Evolutionary conservation across 92 coral and sea anemone species (phyloP), one percentile per base, ranked within the genome.

Genomic region (Metridium senile): DNA sequence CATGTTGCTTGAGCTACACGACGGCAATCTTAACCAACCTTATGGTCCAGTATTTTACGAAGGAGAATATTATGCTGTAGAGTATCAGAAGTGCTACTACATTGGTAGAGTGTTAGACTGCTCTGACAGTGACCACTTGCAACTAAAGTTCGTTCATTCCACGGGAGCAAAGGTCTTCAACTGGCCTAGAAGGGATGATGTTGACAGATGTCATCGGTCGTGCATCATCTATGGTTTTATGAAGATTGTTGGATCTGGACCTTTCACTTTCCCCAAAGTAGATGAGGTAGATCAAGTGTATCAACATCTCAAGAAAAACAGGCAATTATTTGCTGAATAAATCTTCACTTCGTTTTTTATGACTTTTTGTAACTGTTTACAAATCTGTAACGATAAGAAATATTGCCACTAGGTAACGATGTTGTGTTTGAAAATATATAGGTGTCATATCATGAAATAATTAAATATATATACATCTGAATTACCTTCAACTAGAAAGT

Each of bases 1-100:
- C 32, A 77, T 87, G 84, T 31, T 85, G 34, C 46, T 72, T 51
- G 87, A 85, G 85, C 81, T 77, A 62, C 90, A 86, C 74, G 46
- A 81, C 74, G 62, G 70, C 61, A 72, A 71, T 27, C 85, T 72
- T 17, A 29, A 29, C 31, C 32, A 30, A 70, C 49, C 47, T 13
- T 26, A 11, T 23, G 11, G 46, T 21, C 46, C 46, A 30, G 16
- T 28, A 21, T 7, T 65, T 8, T 1, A 29, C 16, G 1, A 9
- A 33, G 79, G 59, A 11, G 69, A 58, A 26, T 83, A 83, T 58
- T 83, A 76, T 77, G 83, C 88, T 49, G 79, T 84, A 21, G 88
- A 84, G 74, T 84, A 70, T 39, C 68, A 58, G 51, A 71, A 67
- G 71, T 18, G 56, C 26, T 71, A 32, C 80, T 84, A 84, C 84